Conservation (phyloP, 2,113 vertebrate genomes). For the Chloropsis cyanopogon region DNA sequence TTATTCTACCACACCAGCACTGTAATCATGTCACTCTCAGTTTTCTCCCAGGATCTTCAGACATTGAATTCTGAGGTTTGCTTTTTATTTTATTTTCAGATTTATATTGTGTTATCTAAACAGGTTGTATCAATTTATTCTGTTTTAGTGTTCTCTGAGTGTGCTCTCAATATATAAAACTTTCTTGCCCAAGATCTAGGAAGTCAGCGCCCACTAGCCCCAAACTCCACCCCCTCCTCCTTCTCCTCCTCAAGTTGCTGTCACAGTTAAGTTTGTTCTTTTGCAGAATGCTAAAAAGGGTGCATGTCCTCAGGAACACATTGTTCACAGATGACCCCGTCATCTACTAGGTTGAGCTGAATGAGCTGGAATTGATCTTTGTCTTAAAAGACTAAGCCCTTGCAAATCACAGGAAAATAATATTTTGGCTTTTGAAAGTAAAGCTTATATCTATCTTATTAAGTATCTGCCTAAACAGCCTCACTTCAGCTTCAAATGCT, state of each 20-base stretch:
- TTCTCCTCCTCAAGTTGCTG: neutral
- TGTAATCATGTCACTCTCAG: neutral
- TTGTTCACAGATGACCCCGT: neutral
- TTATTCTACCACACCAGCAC: neutral
- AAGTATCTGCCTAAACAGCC: neutral
- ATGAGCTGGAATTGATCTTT: neutral
- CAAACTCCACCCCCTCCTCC: neutral
- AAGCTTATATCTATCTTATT: neutral
- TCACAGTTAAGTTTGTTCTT: neutral
- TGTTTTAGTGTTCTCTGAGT: neutral
- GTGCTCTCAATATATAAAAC: neutral
- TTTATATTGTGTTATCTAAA: neutral
- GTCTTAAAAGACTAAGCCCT: neutral
- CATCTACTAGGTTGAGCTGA: neutral
- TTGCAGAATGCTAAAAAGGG: neutral
- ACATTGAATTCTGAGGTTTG: neutral
- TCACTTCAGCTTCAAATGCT: neutral
- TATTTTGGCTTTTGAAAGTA: neutral
- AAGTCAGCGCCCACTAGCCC: neutral
- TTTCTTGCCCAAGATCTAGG: neutral
- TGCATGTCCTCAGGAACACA: neutral
- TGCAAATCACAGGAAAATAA: neutral
- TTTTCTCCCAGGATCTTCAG: neutral
- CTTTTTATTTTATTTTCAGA: neutral
- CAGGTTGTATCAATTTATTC: neutral